These are phyloP conservation scores for Montipora foliosa DNA, from an alignment of 64 coral and sea anemone genomes.

Conservation along the genomic window DNA sequence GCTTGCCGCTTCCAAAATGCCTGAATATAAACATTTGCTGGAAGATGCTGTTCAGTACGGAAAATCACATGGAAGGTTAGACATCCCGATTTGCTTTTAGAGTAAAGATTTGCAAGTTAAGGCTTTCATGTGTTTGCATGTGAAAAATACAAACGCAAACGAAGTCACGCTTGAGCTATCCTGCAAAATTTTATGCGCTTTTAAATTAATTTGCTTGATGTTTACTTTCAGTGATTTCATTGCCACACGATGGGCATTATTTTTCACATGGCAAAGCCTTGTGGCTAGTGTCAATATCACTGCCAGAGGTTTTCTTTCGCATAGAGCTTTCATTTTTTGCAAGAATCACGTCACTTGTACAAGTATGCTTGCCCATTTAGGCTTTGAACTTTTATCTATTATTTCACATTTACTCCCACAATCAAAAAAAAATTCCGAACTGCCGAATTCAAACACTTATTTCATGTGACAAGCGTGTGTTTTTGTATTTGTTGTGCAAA, in stretches of 20 bases:
- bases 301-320: not conserved
- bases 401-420: too few species aligned
- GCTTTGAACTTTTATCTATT: too few species aligned
- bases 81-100: not conserved
- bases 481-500: too few species aligned
- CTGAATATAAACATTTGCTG: conserved; percentile 87
- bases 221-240: not conserved
- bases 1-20: conserved; percentile 94
- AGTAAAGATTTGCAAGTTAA: not conserved
- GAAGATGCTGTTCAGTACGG: conserved; percentile 91
- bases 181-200: too few species aligned
- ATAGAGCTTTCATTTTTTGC: not conserved
- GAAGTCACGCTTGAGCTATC: conserved; percentile 7
- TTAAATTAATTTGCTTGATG: not conserved
- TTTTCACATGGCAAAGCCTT: not conserved
- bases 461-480: too few species aligned
- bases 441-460: too few species aligned
- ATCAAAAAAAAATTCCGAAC: too few species aligned
- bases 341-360: not conserved
- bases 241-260: not conserved
- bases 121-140: conserved; percentile 11
- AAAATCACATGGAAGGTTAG: conserved; percentile 90
- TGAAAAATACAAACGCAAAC: not conserved
- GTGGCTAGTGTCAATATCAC: not conserved
- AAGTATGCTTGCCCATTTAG: too few species aligned